These are phyloP conservation scores for Rhagophthalmus giganteus DNA, from an alignment of 2,888 invertebrate species.

Conservation along the genomic window DNA sequence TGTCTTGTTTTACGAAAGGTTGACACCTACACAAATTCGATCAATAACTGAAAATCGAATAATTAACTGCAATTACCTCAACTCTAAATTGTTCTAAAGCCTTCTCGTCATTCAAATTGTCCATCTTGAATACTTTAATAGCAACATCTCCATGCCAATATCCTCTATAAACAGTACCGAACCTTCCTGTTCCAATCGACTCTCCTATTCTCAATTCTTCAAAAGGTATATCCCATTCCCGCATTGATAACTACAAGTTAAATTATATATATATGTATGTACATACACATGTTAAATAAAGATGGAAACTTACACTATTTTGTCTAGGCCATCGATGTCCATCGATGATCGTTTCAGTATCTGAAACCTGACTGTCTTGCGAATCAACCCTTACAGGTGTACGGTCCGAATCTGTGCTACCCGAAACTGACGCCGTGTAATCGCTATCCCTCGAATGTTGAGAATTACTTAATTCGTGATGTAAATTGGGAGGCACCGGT, in stretches of 20 bases:
- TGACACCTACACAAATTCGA: conserved; percentile 66
- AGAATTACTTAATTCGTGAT: conserved; percentile 58
- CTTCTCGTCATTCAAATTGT: conserved; percentile 83
- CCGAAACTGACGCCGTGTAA: conserved; percentile 71
- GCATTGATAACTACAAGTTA: conserved; percentile 72
- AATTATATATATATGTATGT: not conserved
- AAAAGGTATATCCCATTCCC: conserved; percentile 99
- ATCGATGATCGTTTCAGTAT: conserved; percentile 61
- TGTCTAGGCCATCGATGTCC: conserved; percentile 73
- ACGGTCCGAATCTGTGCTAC: conserved; percentile 77
- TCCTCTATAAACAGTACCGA: conserved; percentile 93
- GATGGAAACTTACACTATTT: conserved; percentile 69
- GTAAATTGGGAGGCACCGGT: conserved; percentile 44
- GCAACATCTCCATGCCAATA: conserved; percentile 99
- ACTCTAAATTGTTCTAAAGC: conserved; percentile 93
- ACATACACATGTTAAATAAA: not conserved
- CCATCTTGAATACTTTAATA: conserved; percentile 92
- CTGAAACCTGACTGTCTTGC: conserved; percentile 78
- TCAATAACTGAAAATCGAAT: conserved; percentile 7
- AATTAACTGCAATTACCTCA: too few relatives aligned
- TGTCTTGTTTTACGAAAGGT: conserved; percentile 97
- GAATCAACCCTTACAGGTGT: conserved; percentile 79
- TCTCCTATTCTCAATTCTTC: conserved; percentile 88
- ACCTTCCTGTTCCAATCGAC: conserved; percentile 86
- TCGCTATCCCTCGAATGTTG: conserved; percentile 72